A percentile compares a stretch with the other conserved stretches of the same genome.
These are phyloP conservation scores for Aplodontia rufa DNA, from an alignment of 2,113 vertebrate genomes.

Conservation along the genomic window DNA sequence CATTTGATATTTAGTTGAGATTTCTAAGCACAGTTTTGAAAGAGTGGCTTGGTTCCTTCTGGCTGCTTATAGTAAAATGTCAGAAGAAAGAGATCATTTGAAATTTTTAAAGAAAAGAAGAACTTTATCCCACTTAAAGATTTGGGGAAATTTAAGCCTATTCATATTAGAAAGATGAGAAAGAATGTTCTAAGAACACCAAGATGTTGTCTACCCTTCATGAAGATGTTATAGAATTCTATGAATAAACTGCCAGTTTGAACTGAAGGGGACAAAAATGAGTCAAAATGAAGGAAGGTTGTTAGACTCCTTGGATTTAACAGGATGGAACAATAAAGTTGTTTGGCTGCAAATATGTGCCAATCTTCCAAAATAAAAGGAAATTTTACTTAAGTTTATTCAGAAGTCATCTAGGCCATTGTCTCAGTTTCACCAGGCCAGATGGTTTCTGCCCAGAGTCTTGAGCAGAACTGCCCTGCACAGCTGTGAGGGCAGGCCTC, in stretches of 20 bases:
- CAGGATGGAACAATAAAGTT: neutral
- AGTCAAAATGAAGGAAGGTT: neutral
- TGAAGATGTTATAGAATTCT: neutral
- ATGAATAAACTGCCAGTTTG: neutral
- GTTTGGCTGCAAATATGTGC: too few species aligned
- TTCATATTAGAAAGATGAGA: neutral
- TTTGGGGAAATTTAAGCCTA: neutral
- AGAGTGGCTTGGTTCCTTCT: neutral
- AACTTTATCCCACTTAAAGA: neutral
- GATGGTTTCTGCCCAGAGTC: neutral
- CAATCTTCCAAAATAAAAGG: neutral
- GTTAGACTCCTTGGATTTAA: neutral
- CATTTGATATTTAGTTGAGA: neutral
- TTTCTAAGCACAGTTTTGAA: neutral
- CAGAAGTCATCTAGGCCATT: neutral
- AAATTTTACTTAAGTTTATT: neutral
- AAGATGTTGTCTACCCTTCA: neutral
- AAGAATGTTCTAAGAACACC: neutral
- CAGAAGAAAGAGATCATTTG: neutral
- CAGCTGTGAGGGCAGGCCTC: neutral
- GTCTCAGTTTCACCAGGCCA: neutral
- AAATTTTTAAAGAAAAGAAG: neutral
- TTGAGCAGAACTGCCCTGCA: neutral
- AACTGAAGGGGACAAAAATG: neutral
- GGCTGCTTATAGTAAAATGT: neutral